Percentiles rank a stretch among this genome's conserved stretches.
Evolutionary conservation across 2,113 vertebrate species (phyloP).

Genomic region (Oxygymnocypris stewartii): DNA sequence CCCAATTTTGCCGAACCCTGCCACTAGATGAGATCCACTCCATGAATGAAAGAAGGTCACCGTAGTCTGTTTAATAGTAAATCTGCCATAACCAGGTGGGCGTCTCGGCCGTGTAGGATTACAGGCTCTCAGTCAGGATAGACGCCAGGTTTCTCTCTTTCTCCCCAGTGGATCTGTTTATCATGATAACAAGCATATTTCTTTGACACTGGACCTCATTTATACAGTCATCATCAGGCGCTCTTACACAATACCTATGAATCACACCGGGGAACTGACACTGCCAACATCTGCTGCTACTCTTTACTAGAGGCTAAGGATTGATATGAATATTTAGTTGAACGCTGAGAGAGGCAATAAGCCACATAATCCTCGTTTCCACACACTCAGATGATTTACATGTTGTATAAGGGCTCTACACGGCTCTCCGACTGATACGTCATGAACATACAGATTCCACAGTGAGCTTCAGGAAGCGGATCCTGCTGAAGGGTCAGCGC

Average conservation of each 20-base stretch:
- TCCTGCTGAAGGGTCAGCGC: background rate
- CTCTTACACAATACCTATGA: constrained; percentile 61
- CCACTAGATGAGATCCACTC: constrained; percentile 25
- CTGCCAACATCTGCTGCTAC: constrained; percentile 63
- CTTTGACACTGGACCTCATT: constrained; percentile 68
- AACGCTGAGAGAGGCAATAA: no score
- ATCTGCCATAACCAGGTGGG: constrained; percentile 68
- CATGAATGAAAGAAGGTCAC: constrained; percentile 60
- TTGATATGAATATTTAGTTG: constrained; percentile 70
- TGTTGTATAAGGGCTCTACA: constrained; percentile 55
- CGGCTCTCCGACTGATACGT: background rate
- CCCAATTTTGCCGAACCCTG: background rate
- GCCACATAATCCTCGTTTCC: constrained; percentile 61
- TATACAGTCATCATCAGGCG: constrained; percentile 60
- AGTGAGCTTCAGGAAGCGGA: constrained; percentile 10
- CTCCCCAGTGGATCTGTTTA: constrained; percentile 70
- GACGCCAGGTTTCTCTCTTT: constrained; percentile 66
- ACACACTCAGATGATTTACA: constrained; percentile 58
- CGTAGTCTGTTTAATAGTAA: constrained; percentile 66
- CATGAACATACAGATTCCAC: background rate
- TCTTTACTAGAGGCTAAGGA: constrained; percentile 58
- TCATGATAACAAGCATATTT: constrained; percentile 65
- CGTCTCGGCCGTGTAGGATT: constrained; percentile 66
- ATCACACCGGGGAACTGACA: constrained; percentile 61
- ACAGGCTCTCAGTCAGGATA: constrained; percentile 61